Evolutionary conservation across 2,888 invertebrate genomes (phyloP).

Genomic region (Drosophila nr. fundita): DNA sequence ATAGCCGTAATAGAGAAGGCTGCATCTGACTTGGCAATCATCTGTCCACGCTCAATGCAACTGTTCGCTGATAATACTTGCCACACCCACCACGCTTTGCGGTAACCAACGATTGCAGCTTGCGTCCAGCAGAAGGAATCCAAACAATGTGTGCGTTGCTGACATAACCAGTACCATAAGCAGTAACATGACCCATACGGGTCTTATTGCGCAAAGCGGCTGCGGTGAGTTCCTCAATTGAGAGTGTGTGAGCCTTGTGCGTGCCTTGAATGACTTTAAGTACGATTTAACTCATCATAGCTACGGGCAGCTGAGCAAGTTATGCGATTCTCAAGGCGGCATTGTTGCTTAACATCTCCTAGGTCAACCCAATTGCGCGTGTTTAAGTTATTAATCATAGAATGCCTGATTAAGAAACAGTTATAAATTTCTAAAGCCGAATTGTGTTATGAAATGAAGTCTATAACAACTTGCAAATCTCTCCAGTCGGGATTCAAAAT

Average conservation of each 20-base stretch:
- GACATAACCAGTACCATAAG: constrained; percentile 6
- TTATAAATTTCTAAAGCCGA: neutral
- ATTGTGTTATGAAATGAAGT: neutral
- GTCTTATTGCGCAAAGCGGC: constrained; percentile 23
- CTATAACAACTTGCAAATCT: neutral
- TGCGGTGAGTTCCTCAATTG: constrained; percentile 22
- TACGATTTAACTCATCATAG: constrained; percentile 4
- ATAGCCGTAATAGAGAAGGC: constrained; percentile 24
- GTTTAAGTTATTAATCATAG: neutral
- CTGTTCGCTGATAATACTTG: constrained; percentile 66
- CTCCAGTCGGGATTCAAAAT: neutral
- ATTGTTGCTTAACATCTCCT: neutral
- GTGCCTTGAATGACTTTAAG: constrained; percentile 28
- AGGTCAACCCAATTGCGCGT: neutral
- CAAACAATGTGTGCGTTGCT: constrained; percentile 9
- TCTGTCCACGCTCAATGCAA: constrained; percentile 49
- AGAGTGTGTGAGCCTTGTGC: constrained; percentile 7
- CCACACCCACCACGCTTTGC: constrained; percentile 38
- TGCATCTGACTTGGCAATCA: constrained; percentile 47
- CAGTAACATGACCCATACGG: constrained; percentile 26
- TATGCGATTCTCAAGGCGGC: neutral
- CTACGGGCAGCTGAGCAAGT: neutral
- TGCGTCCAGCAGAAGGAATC: constrained; percentile 15
- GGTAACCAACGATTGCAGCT: constrained; percentile 17
- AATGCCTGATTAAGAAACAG: neutral